Evolutionary conservation across 2,113 vertebrate species (phyloP), one percentile per base, ranked within the genome.

Genomic region (Daboia siamensis): DNA sequence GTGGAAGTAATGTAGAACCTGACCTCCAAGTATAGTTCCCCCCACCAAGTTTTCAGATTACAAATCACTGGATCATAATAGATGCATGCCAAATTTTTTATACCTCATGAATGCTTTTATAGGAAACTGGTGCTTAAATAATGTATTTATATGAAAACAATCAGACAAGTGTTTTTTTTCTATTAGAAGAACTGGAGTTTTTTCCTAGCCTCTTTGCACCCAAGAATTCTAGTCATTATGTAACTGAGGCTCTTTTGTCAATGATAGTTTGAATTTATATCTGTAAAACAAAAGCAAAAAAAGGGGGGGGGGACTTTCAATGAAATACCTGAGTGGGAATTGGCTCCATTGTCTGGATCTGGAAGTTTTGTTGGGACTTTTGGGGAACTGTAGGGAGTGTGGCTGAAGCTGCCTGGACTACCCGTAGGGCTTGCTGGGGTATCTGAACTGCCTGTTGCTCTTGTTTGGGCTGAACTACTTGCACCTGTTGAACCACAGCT

Each of bases 371-470:
- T 0, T 96, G 95, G 0, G 98, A 90, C 94, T 99, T 99, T 96
- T 99, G 99, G 2, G 99, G 99, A 90, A 99, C 98, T 0, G 98
- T 98, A 10, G 99, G 99, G 88, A 99, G 97, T 0, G 99, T 99
- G 95, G 99, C 99, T 0, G 99, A 99, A 8, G 99, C 99, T 0
- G 99, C 99, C 96, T 99, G 99, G 29, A 99, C 99, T 95, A 99
- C 99, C 1, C 99, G 98, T 91, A 99, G 96, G 2, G 99, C 99
- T 97, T 99, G 99, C 94, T 97, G 98, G 0, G 99, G 99, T 94
- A 99, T 99, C 97, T 99, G 99, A 85, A 99, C 99, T 95, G 99
- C 96, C 94, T 99, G 98, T 0, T 96, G 96, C 92, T 98, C 97
- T 0, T 95, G 97, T 96, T 98, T 98, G 89, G 98, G 97, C 94